Evolutionary conservation across 1,140 invertebrate genomes (phyloP), one percentile per base, ranked within the genome.

Genomic region (Lasaia peninsularis): DNA sequence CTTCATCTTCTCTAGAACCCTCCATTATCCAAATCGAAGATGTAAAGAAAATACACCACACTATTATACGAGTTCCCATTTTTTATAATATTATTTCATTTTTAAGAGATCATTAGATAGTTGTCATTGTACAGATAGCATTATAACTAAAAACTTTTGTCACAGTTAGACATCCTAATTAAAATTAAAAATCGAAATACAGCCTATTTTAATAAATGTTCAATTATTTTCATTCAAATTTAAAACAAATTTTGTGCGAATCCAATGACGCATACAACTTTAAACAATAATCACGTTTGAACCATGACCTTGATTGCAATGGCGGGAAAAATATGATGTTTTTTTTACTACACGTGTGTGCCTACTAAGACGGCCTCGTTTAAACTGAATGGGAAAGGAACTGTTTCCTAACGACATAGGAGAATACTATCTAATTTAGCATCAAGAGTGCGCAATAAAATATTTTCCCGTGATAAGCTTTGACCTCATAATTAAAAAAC

Each of bases 1-100:
- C 82, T 50, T 74, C 70, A 12, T 80, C 75, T 1, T 52, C 33
- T 54, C 74, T 74, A 40, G 40, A 44, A 44, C 14, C 40, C 11
- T 44, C 40, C 40, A 44, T 18, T 20, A 10, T 44, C 40, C 14
- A 20, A 18, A 44, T 44, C 18, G 18, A 16, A 44, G 16, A 44
- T 9, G 18, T 9, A 5, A 44, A 44, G 1, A 16, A 44, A 18
- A 20, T 18, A 4, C 40, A 44, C 40, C 40, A 44, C 9, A 44
- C 14, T 9, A 44, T 18, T 18, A 4, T 18, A 20, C 18, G 5
- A 44, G 14, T 40, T 18, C 1, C 2, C 37, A 40, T 40, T 18
- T 18, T 40, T 40, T 7, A 40, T 16, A 18, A 40, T 16, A 16
- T 8, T 18, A 3, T 18, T 40, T 37, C 14, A 37, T 14, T 14